Evolutionary conservation across 2,113 vertebrate species (phyloP).

Genomic region (Sminthopsis crassicaudata): DNA sequence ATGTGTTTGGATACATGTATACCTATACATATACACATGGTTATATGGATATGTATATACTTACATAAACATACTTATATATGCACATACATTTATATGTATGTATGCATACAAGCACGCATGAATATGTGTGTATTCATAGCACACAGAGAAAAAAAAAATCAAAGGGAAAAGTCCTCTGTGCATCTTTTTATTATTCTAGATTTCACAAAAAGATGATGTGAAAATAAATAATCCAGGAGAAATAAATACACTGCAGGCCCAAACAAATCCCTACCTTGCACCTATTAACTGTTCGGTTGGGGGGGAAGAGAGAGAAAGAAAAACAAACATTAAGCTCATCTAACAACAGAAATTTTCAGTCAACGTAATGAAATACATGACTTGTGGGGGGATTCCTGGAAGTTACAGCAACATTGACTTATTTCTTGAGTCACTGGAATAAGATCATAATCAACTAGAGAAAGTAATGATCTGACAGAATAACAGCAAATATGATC

Average conservation of each 20-base stretch:
- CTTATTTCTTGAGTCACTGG: background rate
- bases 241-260: background rate
- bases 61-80: no score
- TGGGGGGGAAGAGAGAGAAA: background rate
- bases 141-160: background rate
- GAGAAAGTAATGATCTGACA: background rate
- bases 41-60: no score
- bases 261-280: background rate
- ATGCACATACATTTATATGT: no score
- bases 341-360: conserved; percentile 27
- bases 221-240: background rate
- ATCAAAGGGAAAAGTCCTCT: background rate
- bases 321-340: background rate
- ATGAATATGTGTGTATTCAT: no score
- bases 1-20: no score
- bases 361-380: conserved; percentile 7
- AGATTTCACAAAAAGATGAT: background rate
- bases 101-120: background rate
- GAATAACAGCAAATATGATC: background rate
- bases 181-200: background rate
- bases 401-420: background rate
- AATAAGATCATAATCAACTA: conserved; percentile 11
- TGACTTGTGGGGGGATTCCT: background rate
- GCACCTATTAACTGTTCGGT: background rate
- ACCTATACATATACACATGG: no score